Evolutionary conservation across 1,140 invertebrate genomes (phyloP).

Genomic region (Lordiphosa mommai): DNA sequence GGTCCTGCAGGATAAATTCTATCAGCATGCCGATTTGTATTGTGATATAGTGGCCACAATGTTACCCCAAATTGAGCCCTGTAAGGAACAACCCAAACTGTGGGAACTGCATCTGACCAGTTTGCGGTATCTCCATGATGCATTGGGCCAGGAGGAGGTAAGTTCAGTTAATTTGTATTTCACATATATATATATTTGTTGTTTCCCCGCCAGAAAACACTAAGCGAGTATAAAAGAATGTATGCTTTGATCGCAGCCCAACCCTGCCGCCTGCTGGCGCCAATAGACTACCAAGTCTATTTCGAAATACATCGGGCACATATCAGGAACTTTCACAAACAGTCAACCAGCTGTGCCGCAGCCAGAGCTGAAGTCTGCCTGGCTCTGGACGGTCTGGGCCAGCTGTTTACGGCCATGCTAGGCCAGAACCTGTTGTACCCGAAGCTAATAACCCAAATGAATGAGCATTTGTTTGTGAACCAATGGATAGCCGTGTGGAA

Average conservation of each 20-base stretch:
- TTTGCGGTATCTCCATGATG: constrained; percentile 46
- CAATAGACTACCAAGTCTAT: constrained; percentile 36
- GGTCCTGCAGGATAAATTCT: constrained; percentile 33
- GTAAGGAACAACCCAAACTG: constrained; percentile 15
- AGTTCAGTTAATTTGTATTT: background rate
- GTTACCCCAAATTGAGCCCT: constrained; percentile 37
- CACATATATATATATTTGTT: background rate
- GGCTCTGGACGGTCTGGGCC: constrained; percentile 25
- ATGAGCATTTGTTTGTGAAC: constrained; percentile 31
- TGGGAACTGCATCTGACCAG: constrained; percentile 47
- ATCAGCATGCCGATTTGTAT: constrained; percentile 38
- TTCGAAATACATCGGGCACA: constrained; percentile 50
- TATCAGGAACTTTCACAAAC: constrained; percentile 18
- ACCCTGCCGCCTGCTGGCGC: constrained; percentile 26
- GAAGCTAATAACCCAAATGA: constrained; percentile 26
- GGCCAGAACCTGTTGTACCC: background rate
- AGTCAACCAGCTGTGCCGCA: constrained; percentile 10
- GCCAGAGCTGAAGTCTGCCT: constrained; percentile 8
- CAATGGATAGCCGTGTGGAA: constrained; percentile 23
- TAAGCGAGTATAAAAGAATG: constrained; percentile 25
- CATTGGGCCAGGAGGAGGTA: constrained; percentile 33
- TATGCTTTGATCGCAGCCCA: constrained; percentile 31
- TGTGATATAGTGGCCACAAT: constrained; percentile 34
- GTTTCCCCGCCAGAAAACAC: constrained; percentile 14
- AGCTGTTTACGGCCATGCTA: constrained; percentile 34